phyloP scores from a whole-genome alignment of 2,113 vertebrate genomes.

The Callocephalon fimbriatum region DNA sequence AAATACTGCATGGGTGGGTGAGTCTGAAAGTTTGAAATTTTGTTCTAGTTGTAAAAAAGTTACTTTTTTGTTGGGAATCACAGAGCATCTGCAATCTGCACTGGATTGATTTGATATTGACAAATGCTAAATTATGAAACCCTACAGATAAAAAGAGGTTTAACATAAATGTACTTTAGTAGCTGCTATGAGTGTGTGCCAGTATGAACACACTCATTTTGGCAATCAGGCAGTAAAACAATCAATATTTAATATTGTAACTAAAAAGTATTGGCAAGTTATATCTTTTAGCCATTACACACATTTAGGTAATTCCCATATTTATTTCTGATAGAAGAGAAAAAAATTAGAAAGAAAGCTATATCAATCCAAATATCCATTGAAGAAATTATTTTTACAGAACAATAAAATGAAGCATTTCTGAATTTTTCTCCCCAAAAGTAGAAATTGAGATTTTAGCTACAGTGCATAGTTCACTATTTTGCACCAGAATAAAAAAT shows the following conservation, averaged over 20 bases:
- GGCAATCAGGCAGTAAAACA: slow-evolving; percentile 31
- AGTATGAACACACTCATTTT: slow-evolving; percentile 36
- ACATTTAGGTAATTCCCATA: not conserved
- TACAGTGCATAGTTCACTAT: not conserved
- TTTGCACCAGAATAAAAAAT: not conserved
- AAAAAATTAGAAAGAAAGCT: not conserved
- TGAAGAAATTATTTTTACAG: not conserved
- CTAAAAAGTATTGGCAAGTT: not conserved
- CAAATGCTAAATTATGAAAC: slow-evolving; percentile 69
- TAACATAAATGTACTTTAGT: slow-evolving; percentile 66
- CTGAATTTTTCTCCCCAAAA: not conserved
- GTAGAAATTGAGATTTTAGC: not conserved
- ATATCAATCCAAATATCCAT: not conserved
- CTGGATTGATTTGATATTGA: slow-evolving; percentile 70
- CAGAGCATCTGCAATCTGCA: slow-evolving; percentile 22
- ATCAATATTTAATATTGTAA: slow-evolving; percentile 65
- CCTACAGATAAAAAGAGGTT: slow-evolving; percentile 59
- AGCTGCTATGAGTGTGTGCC: slow-evolving; percentile 8
- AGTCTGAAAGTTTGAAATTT: not conserved
- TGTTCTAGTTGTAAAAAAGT: not conserved
- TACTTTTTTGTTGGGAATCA: not conserved
- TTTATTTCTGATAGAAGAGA: not conserved
- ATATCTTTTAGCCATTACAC: not conserved
- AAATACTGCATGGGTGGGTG: not conserved
- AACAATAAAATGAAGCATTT: not conserved